These are phyloP conservation scores for Heteromormyrus szaboi DNA, from an alignment of 2,797 vertebrate species.

Conservation along the genomic window DNA sequence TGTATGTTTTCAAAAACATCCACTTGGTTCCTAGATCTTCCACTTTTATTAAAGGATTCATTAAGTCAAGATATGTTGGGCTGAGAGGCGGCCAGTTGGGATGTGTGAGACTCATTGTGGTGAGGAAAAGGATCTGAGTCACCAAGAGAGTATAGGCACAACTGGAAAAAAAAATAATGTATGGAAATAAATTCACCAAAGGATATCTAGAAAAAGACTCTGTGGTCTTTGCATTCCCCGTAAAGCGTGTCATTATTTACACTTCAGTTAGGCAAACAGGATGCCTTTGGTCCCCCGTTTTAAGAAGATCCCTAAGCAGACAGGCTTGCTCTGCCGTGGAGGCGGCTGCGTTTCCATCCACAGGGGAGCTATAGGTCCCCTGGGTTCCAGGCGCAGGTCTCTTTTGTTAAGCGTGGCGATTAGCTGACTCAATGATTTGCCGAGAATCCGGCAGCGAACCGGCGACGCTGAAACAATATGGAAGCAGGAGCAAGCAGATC, in stretches of 20 bases:
- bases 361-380: not conserved
- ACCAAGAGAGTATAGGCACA: not conserved
- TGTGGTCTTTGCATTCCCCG: not conserved
- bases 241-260: not conserved
- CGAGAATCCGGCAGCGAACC: not conserved
- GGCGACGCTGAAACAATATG: not conserved
- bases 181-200: not conserved
- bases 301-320: not conserved
- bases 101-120: not conserved
- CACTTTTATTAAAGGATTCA: not conserved
- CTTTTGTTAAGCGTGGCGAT: conserved; percentile 8
- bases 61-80: not conserved
- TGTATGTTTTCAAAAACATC: not conserved
- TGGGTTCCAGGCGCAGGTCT: not conserved
- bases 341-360: not conserved
- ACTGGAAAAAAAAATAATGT: not conserved
- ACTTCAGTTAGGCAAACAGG: not conserved
- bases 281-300: not conserved
- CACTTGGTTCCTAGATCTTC: not conserved
- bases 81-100: not conserved
- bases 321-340: not conserved
- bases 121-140: not conserved
- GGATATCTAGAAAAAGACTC: not conserved
- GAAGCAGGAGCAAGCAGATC: conserved; percentile 10
- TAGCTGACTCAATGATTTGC: not conserved